Conservation (phyloP, 2,113 vertebrate genomes). For the Anhinga anhinga region DNA sequence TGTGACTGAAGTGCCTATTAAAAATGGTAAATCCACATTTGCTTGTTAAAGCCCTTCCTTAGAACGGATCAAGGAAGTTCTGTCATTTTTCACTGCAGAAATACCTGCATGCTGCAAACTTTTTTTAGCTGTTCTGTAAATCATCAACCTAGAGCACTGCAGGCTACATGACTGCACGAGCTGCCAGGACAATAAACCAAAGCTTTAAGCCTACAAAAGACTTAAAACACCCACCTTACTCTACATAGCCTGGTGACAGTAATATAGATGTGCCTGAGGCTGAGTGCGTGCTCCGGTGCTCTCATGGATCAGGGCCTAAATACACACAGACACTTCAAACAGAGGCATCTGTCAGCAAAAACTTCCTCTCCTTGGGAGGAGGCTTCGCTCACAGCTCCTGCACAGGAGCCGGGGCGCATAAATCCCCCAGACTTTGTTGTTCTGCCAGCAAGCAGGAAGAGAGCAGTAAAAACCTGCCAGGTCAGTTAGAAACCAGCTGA, state of each 20-base stretch:
- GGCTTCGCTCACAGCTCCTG: background rate
- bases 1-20: background rate
- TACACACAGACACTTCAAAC: background rate
- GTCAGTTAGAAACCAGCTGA: conserved; percentile 42
- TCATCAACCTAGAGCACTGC: background rate
- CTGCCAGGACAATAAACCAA: background rate
- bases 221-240: background rate
- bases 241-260: background rate
- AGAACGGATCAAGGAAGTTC: background rate
- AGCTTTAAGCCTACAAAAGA: background rate
- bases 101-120: background rate
- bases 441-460: conserved; percentile 27
- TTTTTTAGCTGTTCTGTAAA: conserved; percentile 9
- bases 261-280: background rate
- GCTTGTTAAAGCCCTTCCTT: background rate
- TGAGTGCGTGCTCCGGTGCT: background rate
- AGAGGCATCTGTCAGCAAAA: conserved; percentile 4
- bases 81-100: background rate
- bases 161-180: background rate
- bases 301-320: background rate
- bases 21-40: background rate
- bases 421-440: conserved; percentile 26
- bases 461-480: conserved; percentile 19
- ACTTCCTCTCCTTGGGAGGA: background rate
- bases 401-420: background rate